Evolutionary conservation across 2,888 invertebrate genomes (phyloP).

Genomic region (Pelosia muscerda): DNA sequence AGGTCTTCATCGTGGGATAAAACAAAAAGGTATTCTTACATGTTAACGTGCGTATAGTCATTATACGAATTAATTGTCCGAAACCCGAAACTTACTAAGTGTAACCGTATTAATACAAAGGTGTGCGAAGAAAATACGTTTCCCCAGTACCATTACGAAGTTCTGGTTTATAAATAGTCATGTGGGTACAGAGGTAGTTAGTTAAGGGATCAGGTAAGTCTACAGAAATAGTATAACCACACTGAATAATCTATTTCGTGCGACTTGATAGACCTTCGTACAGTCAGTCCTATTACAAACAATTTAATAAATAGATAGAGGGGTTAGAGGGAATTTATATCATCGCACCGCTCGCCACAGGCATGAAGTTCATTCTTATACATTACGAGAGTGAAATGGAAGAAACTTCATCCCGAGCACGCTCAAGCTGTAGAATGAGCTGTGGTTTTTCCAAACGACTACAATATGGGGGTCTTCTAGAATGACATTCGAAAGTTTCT

Average conservation of each 20-base stretch:
- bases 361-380: no score
- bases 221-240: neutral
- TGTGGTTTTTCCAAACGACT: no score
- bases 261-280: neutral
- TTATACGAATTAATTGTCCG: slow-evolving; percentile 20
- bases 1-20: neutral
- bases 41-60: slow-evolving; percentile 10
- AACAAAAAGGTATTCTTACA: neutral
- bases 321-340: no score
- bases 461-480: no score
- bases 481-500: no score
- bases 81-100: slow-evolving; percentile 18
- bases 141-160: neutral
- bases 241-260: neutral
- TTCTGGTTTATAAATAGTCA: neutral
- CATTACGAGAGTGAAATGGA: no score
- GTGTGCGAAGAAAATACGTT: slow-evolving; percentile 5
- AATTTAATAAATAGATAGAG: no score
- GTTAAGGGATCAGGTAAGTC: neutral
- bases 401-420: no score
- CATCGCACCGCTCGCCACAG: no score
- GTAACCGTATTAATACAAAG: slow-evolving; percentile 1
- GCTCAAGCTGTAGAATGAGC: no score
- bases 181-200: neutral
- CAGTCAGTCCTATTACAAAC: no score